These are phyloP conservation scores for Brassicogethes aeneus DNA, from an alignment of 2,888 invertebrate species.

Conservation along the genomic window DNA sequence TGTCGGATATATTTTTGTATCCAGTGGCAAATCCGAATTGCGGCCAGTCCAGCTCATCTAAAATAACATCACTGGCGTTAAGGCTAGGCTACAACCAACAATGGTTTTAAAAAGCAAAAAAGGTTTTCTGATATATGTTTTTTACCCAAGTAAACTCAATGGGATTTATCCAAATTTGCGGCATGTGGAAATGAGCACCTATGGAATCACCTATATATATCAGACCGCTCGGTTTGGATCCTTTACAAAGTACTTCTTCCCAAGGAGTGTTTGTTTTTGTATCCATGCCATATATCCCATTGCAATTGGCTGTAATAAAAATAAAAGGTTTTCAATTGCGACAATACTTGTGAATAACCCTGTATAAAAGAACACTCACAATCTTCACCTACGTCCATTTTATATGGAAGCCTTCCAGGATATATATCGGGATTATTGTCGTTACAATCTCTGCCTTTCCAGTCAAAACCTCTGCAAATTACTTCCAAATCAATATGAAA, in stretches of 20 bases:
- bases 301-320: conserved; percentile 25
- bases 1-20: conserved; percentile 27
- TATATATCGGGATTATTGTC: conserved; percentile 24
- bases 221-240: conserved; percentile 22
- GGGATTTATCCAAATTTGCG: conserved; percentile 40
- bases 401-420: conserved; percentile 25
- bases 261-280: conserved; percentile 18
- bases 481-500: too few relatives aligned
- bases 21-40: conserved; percentile 41
- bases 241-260: conserved; percentile 26
- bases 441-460: conserved; percentile 31
- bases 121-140: neutral
- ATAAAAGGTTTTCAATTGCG: too few relatives aligned
- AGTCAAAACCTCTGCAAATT: conserved; percentile 26
- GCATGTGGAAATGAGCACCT: conserved; percentile 45
- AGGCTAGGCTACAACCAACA: conserved; percentile 19
- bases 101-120: conserved; percentile 1
- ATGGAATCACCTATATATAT: conserved; percentile 40
- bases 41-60: conserved; percentile 46
- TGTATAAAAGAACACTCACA: conserved; percentile 15
- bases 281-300: conserved; percentile 30
- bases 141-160: conserved; percentile 29
- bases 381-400: conserved; percentile 22
- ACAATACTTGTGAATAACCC: too few relatives aligned
- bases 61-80: conserved; percentile 34